Base-by-base conservation (phyloP, 2,797 vertebrate genomes). In the Aulostomus chinensis region DNA sequence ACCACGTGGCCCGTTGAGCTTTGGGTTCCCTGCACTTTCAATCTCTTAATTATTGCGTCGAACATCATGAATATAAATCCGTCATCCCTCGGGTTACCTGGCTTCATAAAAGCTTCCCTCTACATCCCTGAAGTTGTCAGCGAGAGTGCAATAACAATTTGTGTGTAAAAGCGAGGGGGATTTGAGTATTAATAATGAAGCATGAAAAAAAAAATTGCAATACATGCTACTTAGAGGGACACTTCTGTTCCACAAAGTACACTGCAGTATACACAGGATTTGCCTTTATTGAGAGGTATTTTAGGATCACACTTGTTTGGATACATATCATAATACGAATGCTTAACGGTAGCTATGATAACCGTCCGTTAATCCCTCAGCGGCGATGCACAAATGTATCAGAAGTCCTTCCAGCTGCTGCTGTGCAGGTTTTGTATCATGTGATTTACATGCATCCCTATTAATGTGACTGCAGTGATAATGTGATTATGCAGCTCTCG, bases 391-490 rank as follows among this genome's bases (percentile, higher is more conserved):
- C 72, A 86, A 66, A 66, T 59, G 53, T 63, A 69, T 58, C 64
- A 43, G 36, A 60, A 34, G 66, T 82, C 78, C 35, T 69, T 83
- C 66, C 72, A 78, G 11, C 35, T 18, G 64, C 74, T 67, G 69
- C 13, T n/a, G 16, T 53, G 75, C 68, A 68, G 25, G 58, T 62
- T 72, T 81, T 69, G 37, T 64, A 58, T 66, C 11, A 17, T 48
- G 48, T 66, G 53, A 63, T 64, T 68, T 51, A 39, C 43, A 65
- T 65, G 72, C 67, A 78, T 86, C 76, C 84, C 76, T 47, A 15
- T 55, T 33, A 87, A 89, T 86, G 81, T 87, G 85, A 88, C 58
- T 33, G 22, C 48, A 58, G 53, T 58, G 38, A 72, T 34, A 73
- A 73, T 61, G 58, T 68, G 36, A 64, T 55, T 8, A 38, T 9